These are phyloP conservation scores for Ceratotherium simum DNA, from an alignment of 2,113 vertebrate genomes.

Conservation along the genomic window DNA sequence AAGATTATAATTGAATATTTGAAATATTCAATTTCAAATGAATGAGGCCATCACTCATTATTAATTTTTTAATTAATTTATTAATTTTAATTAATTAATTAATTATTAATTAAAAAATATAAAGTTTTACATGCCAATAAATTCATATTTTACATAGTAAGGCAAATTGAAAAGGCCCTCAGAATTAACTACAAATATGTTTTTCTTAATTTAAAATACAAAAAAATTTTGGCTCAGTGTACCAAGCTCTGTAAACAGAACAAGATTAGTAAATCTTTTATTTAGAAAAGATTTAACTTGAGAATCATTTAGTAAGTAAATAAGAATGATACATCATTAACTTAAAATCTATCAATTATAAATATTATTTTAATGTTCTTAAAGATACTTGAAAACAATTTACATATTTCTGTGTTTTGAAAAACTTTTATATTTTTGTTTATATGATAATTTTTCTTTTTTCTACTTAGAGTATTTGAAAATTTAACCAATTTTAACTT, in stretches of 20 bases:
- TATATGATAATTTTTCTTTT: neutral
- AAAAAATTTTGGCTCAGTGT: neutral
- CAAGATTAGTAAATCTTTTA: neutral
- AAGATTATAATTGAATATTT: neutral
- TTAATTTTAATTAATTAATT: too few species aligned
- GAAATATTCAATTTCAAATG: too few species aligned
- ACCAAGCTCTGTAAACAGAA: neutral
- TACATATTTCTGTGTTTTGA: neutral
- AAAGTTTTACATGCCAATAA: neutral
- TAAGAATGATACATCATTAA: neutral
- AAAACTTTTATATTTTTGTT: constrained; percentile 1
- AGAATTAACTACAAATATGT: neutral
- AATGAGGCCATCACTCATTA: neutral
- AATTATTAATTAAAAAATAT: too few species aligned
- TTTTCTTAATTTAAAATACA: neutral
- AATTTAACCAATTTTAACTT: neutral
- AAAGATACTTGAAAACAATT: neutral
- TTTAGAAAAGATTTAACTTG: neutral
- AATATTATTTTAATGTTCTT: neutral
- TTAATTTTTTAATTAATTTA: too few species aligned
- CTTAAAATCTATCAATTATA: neutral
- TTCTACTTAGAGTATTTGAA: neutral
- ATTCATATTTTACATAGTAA: neutral
- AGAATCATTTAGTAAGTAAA: neutral
- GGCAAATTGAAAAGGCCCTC: neutral